Conservation (phyloP, 2,888 invertebrate genomes). For the Yponomeuta plumbellus region DNA sequence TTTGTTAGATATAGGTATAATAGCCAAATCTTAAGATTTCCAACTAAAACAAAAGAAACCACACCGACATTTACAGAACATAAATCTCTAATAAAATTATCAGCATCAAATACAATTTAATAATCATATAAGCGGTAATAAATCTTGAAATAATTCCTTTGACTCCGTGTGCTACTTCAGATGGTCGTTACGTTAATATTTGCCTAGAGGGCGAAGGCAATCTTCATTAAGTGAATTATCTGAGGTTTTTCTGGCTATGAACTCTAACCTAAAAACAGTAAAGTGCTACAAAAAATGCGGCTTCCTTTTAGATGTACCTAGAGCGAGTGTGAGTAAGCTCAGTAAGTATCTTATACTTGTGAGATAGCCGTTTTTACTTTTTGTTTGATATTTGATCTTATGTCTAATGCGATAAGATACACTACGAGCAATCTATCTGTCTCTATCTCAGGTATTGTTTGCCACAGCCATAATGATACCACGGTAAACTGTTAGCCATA, state of each 20-base stretch:
- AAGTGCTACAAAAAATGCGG: not conserved
- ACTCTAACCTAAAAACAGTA: conserved; percentile 11
- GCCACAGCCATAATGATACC: not conserved
- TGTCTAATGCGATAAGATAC: too few species aligned
- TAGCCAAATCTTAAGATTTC: not conserved
- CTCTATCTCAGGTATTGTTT: not conserved
- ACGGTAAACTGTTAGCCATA: not conserved
- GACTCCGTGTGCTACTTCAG: conserved; percentile 65
- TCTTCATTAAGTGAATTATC: conserved; percentile 50
- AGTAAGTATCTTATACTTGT: too few species aligned
- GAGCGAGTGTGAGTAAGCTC: not conserved
- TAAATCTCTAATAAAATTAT: conserved; percentile 66
- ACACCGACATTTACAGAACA: conserved; percentile 27
- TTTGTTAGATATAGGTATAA: too few species aligned
- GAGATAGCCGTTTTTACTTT: too few species aligned
- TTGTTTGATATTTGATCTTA: too few species aligned
- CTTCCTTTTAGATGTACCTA: not conserved
- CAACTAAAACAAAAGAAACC: conserved; percentile 36
- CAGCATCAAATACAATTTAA: conserved; percentile 51
- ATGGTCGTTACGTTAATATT: conserved; percentile 58
- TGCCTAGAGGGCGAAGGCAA: conserved; percentile 52
- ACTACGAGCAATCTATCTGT: too few species aligned
- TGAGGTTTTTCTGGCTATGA: conserved; percentile 9
- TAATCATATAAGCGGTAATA: conserved; percentile 57
- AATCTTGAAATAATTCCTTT: conserved; percentile 66